Conservation (phyloP, 2,113 vertebrate species). For the Prunella fulvescens region DNA sequence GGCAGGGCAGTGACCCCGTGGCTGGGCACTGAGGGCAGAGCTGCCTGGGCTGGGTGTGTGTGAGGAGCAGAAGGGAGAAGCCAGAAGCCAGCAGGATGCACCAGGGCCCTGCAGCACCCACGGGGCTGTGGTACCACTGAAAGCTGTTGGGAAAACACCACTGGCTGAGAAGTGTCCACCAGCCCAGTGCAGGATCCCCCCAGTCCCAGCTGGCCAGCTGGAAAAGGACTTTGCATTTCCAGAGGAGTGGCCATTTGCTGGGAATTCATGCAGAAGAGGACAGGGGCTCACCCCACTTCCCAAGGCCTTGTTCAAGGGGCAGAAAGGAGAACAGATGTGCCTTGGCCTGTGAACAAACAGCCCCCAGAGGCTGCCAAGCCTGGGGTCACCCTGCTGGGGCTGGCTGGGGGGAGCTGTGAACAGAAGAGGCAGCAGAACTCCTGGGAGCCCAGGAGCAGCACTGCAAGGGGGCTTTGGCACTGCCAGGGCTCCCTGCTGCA, state of each 20-base stretch:
- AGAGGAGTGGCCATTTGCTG: neutral
- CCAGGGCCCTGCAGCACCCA: rapidly evolving
- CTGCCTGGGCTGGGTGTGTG: neutral
- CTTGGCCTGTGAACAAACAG: neutral
- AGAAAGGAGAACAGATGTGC: neutral
- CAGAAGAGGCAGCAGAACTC: neutral
- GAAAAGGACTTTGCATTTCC: neutral
- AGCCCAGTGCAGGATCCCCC: neutral
- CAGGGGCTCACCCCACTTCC: rapidly evolving
- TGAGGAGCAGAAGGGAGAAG: neutral
- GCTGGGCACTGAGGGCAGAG: neutral
- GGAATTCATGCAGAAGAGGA: neutral
- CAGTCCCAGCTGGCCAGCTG: neutral
- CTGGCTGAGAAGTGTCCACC: neutral
- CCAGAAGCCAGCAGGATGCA: neutral
- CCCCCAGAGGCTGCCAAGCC: too few species aligned
- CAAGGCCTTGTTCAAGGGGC: neutral
- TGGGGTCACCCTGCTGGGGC: neutral
- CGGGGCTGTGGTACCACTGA: neutral
- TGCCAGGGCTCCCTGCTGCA: neutral
- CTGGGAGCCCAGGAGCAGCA: neutral
- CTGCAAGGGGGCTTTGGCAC: neutral
- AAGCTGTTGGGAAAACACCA: neutral
- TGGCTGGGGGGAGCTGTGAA: neutral
- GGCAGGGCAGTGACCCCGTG: rapidly evolving